These are phyloP conservation scores for Hartigia nigra DNA, from an alignment of 2,888 invertebrate genomes.

Conservation along the genomic window DNA sequence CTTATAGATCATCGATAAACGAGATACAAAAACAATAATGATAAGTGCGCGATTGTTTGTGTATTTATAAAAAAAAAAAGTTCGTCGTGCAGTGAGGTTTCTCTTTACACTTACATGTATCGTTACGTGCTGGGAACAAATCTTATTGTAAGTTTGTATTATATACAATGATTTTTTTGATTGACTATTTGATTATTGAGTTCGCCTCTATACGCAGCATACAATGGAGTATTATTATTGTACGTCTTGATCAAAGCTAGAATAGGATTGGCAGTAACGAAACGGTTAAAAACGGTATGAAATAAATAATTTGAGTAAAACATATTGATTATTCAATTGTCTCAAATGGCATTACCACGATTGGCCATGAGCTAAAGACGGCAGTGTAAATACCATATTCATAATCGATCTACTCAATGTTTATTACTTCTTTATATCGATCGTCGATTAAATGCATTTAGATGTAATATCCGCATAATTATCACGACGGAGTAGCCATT, in stretches of 20 bases:
- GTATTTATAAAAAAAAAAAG: constrained; percentile 17
- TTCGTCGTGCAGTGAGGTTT: neutral
- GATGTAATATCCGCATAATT: neutral
- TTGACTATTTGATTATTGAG: constrained; percentile 35
- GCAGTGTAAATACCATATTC: neutral
- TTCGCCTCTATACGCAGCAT: neutral
- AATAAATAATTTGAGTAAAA: neutral
- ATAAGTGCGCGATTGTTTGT: constrained; percentile 26
- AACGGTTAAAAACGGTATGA: neutral
- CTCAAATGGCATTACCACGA: neutral
- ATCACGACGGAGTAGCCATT: neutral
- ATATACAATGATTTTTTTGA: constrained; percentile 29
- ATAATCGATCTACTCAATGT: neutral
- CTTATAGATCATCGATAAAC: neutral
- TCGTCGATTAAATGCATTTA: neutral
- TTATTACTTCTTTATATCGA: neutral
- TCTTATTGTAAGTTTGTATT: neutral
- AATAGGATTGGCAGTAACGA: neutral
- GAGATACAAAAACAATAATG: neutral
- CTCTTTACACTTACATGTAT: neutral
- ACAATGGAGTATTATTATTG: neutral
- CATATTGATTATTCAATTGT: neutral
- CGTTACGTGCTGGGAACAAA: neutral
- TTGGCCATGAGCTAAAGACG: neutral
- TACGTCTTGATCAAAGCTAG: neutral